A percentile compares a stretch with the other conserved stretches of the same genome.
Conservation (phyloP, 2,113 vertebrate genomes). For the Plestiodon gilberti region DNA sequence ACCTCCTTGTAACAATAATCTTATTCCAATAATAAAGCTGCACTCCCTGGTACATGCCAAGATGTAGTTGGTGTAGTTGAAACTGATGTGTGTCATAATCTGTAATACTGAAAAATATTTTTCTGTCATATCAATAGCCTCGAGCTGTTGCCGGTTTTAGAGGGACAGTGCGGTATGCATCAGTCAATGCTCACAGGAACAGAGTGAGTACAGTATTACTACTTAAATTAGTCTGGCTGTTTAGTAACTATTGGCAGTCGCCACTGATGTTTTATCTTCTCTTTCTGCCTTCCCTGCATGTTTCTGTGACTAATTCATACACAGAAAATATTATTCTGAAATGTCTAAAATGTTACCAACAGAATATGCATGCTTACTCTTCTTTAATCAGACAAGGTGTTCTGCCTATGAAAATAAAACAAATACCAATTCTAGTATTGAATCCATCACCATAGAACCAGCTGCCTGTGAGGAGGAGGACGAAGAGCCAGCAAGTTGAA, state of each 20-base stretch:
- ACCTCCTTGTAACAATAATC: no score
- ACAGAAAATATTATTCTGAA: background rate
- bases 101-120: conserved; percentile 30
- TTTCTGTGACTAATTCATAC: conserved; percentile 8
- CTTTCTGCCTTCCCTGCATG: conserved; percentile 22
- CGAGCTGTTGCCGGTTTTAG: conserved; percentile 96
- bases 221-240: background rate
- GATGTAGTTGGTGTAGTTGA: background rate
- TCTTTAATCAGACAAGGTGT: background rate
- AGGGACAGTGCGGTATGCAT: conserved; percentile 96
- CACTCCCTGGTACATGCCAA: no score
- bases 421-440: no score
- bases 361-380: background rate
- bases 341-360: background rate
- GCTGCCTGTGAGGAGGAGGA: no score
- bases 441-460: no score
- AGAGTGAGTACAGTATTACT: conserved; percentile 81
- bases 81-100: background rate
- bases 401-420: conserved; percentile 9
- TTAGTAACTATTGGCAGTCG: conserved; percentile 16
- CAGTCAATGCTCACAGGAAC: conserved; percentile 96
- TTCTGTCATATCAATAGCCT: conserved; percentile 79
- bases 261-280: background rate
- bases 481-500: no score
- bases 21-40: no score